Evolutionary conservation across 2,113 vertebrate species (phyloP), one percentile per base, ranked within the genome.

Genomic region (Parotia lawesii): DNA sequence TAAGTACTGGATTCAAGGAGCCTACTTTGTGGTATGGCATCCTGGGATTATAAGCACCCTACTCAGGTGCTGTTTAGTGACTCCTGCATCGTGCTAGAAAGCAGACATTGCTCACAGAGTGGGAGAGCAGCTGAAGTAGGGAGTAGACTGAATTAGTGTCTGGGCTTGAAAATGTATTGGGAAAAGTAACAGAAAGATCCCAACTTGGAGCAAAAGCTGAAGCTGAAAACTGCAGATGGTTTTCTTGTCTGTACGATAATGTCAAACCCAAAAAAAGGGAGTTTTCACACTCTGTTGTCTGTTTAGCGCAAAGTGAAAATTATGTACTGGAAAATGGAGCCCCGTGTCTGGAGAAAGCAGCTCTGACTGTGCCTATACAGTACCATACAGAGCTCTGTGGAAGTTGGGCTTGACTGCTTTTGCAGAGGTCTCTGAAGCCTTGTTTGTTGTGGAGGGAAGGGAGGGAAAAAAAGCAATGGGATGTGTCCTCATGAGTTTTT

Each of bases 251-350:
- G 72, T 86, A 93, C 0, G 69, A 94, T 88, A 96, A 95, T 86
- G 94, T 95, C 91, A 95, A 95, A 94, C 72, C 67, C 95, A 67
- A 95, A 96, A 94, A 96, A 94, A 89, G 91, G 86, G 95, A 93
- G 65, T 75, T 94, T 96, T 94, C 72, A 5, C 79, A 85, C 93
- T 77, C 92, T 89, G 89, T 93, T 95, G 94, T 94, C 91, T 96
- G 65, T 94, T 96, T 93, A 95, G 86, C 6, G 0, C 51, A 38
- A 77, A 94, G 76, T 65, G 57, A 94, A 94, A 95, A 94, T 90
- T 87, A 78, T 67, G 74, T 92, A 67, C 83, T 69, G 48, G 89
- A 86, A 95, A 94, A 92, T 57, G 89, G 87, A 94, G 72, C 72
- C 87, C 85, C 0, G 1, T 90, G 77, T 93, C 65, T 93, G 76